Evolutionary conservation across 2,113 vertebrate species (phyloP), one percentile per base, ranked within the genome.

Genomic region (Periophthalmodon schlosseri): DNA sequence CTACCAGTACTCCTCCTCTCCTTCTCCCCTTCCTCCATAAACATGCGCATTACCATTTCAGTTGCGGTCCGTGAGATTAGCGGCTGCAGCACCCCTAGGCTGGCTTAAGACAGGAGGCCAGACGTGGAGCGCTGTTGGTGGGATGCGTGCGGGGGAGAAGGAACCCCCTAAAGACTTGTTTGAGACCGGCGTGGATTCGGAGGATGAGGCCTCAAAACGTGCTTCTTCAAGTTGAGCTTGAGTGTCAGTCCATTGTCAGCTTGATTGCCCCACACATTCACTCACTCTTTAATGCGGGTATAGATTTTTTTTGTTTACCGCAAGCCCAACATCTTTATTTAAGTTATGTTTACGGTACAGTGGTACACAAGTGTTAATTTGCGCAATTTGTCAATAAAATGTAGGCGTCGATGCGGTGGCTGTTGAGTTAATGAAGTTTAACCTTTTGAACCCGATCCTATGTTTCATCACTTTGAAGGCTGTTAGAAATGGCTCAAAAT

Each of bases 21-120:
- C 76, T 81, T 82, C 78, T 80, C 79, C 76, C 81, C 73, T 78
- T 78, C 78, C 78, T 76, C 82, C 76, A 78, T 63, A 77, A 75
- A 80, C 82, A 75, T 50, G 50, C 12, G 60, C 70, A 91, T 89
- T 93, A 93, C 91, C 92, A 94, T 93, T 90, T 91, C 83, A 81
- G 86, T 88, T 79, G 77, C 80, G 84, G 84, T 23, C 6, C 14
- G 57, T 56, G 12, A 87, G 83, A 88, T 90, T 89, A 90, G 87
- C 83, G 66, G 78, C 80, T 81, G 80, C 80, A 80, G 69, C 84
- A 87, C 89, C 91, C 75, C 81, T 76, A 92, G 91, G 91, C 84
- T 90, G 86, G 81, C 79, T 88, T 90, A 87, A 89, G 84, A 88
- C 90, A 71, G 83, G 74, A 84, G 85, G 78, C 85, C 88, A 82